Percentiles rank a stretch among this genome's conserved stretches.
These are phyloP conservation scores for Synergus itoensis DNA, from an alignment of 2,888 invertebrate genomes.

Conservation along the genomic window DNA sequence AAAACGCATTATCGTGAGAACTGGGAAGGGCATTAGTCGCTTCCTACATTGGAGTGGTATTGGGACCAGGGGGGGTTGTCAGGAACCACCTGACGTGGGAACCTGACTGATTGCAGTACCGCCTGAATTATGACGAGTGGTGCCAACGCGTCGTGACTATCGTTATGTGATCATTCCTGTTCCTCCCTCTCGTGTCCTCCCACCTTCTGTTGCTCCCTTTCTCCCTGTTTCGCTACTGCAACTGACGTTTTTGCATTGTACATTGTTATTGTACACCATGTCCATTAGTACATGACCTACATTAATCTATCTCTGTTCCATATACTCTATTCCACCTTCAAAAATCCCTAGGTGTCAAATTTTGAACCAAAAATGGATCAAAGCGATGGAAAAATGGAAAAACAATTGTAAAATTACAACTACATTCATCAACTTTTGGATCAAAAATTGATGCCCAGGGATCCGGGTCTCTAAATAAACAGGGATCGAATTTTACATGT, in stretches of 20 bases:
- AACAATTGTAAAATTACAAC: too few species aligned
- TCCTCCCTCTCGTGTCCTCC: constrained; percentile 1
- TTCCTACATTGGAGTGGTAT: constrained; percentile 35
- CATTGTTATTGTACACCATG: constrained; percentile 25
- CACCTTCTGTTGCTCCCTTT: background rate
- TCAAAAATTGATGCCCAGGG: too few species aligned
- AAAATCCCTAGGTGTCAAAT: too few species aligned
- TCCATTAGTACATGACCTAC: constrained; percentile 28
- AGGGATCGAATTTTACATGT: too few species aligned
- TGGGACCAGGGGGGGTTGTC: background rate
- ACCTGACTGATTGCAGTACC: constrained; percentile 48
- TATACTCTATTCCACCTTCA: background rate
- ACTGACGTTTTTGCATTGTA: constrained; percentile 24
- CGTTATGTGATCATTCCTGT: constrained; percentile 50
- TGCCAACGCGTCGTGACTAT: constrained; percentile 52
- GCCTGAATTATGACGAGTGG: constrained; percentile 50
- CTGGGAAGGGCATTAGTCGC: constrained; percentile 47
- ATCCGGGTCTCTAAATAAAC: too few species aligned
- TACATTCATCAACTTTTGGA: too few species aligned
- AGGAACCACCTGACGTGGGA: constrained; percentile 48
- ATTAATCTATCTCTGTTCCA: background rate
- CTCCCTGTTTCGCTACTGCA: background rate
- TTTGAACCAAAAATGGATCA: too few species aligned
- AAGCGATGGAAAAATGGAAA: too few species aligned
- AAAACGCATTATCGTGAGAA: constrained; percentile 50